Evolutionary conservation across 30 jellyfish, hydroid and myxozoan species (phyloP).

Genomic region (Nemopilema nomurai): DNA sequence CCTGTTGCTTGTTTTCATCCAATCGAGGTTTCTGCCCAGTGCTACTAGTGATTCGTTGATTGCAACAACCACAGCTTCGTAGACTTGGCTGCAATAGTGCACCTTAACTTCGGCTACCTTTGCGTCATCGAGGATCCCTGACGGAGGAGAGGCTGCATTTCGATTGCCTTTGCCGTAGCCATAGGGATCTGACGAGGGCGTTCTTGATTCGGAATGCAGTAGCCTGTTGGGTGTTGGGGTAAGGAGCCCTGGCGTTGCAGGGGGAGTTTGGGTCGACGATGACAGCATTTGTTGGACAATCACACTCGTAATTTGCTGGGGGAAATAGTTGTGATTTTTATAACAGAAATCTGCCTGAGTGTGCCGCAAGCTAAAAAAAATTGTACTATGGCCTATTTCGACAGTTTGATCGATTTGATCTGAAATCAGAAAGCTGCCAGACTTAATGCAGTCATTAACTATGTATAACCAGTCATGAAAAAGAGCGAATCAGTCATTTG

Average conservation of each 20-base stretch:
- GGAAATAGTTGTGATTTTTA: background rate
- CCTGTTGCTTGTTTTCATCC: constrained; percentile 17
- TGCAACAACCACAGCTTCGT: constrained; percentile 61
- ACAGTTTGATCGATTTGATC: too few species aligned
- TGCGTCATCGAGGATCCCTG: constrained; percentile 58
- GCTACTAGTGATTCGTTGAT: constrained; percentile 25
- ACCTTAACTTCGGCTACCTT: constrained; percentile 50
- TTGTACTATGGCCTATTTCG: too few species aligned
- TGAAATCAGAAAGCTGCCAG: too few species aligned
- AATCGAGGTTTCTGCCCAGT: constrained; percentile 18
- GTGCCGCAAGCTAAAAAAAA: too few species aligned
- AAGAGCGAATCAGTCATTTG: too few species aligned
- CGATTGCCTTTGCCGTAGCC: constrained; percentile 7
- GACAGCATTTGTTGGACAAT: constrained; percentile 54
- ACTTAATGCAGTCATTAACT: too few species aligned
- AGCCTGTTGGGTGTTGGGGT: constrained; percentile 33
- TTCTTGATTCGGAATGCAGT: constrained; percentile 28
- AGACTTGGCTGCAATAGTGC: constrained; percentile 72
- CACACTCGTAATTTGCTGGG: constrained; percentile 46
- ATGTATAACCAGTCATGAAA: too few species aligned
- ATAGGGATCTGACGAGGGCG: constrained; percentile 49
- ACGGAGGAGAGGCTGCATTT: constrained; percentile 44
- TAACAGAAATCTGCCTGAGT: background rate
- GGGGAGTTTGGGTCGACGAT: constrained; percentile 35
- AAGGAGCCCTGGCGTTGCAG: constrained; percentile 50